These are phyloP conservation scores for Drosophila fulvimacula DNA, from an alignment of 2,888 invertebrate genomes.

Conservation along the genomic window DNA sequence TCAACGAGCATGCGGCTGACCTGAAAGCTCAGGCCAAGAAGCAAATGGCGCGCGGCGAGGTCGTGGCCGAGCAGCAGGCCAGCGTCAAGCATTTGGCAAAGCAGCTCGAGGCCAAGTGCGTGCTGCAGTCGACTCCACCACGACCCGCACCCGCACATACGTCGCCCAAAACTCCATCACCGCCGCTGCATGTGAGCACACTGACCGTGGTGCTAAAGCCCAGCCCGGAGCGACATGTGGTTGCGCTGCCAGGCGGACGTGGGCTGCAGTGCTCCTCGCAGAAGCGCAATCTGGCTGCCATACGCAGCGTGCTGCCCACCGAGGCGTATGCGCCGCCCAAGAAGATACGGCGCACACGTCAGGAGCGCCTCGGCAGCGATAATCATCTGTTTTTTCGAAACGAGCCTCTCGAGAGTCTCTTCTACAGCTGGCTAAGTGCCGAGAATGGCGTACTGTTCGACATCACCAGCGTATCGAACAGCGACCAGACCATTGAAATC, in stretches of 20 bases:
- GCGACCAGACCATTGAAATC: conserved; percentile 63
- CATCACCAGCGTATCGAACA: conserved; percentile 62
- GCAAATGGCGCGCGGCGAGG: conserved; percentile 67
- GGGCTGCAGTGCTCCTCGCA: conserved; percentile 24
- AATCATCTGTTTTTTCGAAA: conserved; percentile 73
- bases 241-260: conserved; percentile 24
- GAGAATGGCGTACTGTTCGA: conserved; percentile 79
- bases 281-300: conserved; percentile 69
- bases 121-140: conserved; percentile 33
- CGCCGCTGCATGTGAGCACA: conserved; percentile 69
- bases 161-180: background rate
- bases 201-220: conserved; percentile 77
- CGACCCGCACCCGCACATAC: background rate
- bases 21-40: conserved; percentile 64
- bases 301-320: conserved; percentile 61
- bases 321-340: conserved; percentile 82
- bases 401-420: conserved; percentile 75
- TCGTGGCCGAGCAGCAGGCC: conserved; percentile 71
- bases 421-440: conserved; percentile 80
- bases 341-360: conserved; percentile 80
- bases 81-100: conserved; percentile 73
- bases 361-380: conserved; percentile 66
- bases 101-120: conserved; percentile 75
- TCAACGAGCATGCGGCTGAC: conserved; percentile 63
- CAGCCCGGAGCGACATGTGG: conserved; percentile 51